A percentile compares a stretch with the other conserved stretches of the same genome.
phyloP scores from a whole-genome alignment of 2,888 invertebrate genomes.

The Pachycephus smyrnensis region DNA sequence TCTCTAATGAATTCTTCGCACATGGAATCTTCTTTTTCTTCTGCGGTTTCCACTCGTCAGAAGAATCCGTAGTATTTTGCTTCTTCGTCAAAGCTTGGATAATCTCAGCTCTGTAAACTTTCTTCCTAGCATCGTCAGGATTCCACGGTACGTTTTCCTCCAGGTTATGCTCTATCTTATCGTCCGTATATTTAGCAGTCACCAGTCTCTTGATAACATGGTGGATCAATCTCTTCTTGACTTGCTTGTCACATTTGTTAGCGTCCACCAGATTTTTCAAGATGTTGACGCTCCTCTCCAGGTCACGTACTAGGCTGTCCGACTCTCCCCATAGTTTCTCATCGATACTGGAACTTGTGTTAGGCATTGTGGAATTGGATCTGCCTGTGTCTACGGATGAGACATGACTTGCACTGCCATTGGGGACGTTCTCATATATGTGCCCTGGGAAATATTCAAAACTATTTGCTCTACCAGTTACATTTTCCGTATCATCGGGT shows the following conservation, averaged over 20 bases:
- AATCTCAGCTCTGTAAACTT: slow-evolving; percentile 58
- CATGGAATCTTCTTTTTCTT: slow-evolving; percentile 36
- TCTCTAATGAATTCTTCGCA: slow-evolving; percentile 38
- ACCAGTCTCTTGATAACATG: slow-evolving; percentile 75
- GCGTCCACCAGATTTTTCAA: slow-evolving; percentile 73
- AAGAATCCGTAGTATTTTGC: slow-evolving; percentile 56
- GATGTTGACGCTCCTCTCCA: slow-evolving; percentile 74
- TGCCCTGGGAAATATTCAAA: slow-evolving; percentile 74
- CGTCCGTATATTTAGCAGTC: slow-evolving; percentile 72
- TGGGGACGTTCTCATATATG: slow-evolving; percentile 70
- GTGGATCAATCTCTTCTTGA: slow-evolving; percentile 75
- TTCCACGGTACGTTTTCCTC: slow-evolving; percentile 67
- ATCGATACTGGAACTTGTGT: slow-evolving; percentile 61
- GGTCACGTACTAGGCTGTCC: slow-evolving; percentile 70
- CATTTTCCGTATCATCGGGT: slow-evolving; percentile 54
- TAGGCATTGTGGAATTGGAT: slow-evolving; percentile 61
- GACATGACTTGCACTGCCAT: slow-evolving; percentile 52
- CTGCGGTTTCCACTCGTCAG: slow-evolving; percentile 56
- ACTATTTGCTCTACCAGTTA: slow-evolving; percentile 74
- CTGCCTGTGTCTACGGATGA: slow-evolving; percentile 57
- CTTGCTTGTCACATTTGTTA: slow-evolving; percentile 71
- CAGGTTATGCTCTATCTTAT: slow-evolving; percentile 63
- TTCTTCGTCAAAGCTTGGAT: slow-evolving; percentile 58
- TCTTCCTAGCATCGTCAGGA: slow-evolving; percentile 61
- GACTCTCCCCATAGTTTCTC: slow-evolving; percentile 64